A percentile compares a stretch with the other conserved stretches of the same genome.
phyloP scores from a whole-genome alignment of 2,888 invertebrate species.

The Stegophylla sp. region DNA sequence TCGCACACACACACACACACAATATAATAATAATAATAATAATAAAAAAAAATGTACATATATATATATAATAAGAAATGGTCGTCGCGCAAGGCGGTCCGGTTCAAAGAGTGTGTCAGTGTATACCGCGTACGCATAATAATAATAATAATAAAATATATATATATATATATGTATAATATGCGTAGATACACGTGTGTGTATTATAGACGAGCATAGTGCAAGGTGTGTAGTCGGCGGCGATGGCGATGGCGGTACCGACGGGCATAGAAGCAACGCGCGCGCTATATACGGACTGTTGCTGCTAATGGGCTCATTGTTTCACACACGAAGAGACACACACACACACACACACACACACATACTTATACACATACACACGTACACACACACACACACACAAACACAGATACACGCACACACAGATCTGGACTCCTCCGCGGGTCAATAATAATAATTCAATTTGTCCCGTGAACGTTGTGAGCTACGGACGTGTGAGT shows the following conservation, averaged over 20 bases:
- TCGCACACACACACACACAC: neutral
- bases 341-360: neutral
- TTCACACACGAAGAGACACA: constrained; percentile 13
- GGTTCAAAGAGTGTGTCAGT: constrained; percentile 32
- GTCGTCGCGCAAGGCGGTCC: constrained; percentile 40
- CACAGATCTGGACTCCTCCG: neutral
- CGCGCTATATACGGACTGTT: no score
- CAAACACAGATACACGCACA: neutral
- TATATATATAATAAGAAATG: neutral
- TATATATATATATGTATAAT: no score
- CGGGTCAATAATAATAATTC: no score
- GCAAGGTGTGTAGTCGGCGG: constrained; percentile 13
- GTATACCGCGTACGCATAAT: neutral
- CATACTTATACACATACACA: neutral
- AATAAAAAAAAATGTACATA: no score
- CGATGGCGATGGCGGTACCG: constrained; percentile 7
- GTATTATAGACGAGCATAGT: no score
- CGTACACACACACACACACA: neutral
- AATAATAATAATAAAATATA: neutral
- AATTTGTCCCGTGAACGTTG: no score
- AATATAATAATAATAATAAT: constrained; percentile 18
- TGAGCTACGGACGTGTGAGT: no score
- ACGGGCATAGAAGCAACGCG: neutral
- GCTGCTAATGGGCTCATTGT: constrained; percentile 55
- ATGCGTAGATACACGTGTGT: no score